Conservation (phyloP, 2,888 invertebrate genomes). For the Mythimna pallens region DNA sequence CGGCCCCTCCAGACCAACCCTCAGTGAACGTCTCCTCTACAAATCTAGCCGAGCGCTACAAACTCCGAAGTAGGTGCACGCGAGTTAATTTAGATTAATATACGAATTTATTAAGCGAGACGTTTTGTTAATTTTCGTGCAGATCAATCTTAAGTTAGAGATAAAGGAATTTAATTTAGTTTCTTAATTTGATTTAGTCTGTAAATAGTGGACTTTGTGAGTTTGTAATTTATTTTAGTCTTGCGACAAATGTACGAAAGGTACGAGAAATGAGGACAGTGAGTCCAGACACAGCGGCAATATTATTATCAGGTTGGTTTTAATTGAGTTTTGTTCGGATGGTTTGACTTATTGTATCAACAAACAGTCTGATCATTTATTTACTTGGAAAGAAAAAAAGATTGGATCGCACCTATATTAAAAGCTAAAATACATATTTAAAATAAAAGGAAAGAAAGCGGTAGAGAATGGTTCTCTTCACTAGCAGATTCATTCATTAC, state of each 20-base stretch:
- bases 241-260: neutral
- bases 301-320: neutral
- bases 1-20: neutral
- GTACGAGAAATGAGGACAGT: neutral
- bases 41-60: neutral
- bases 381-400: neutral
- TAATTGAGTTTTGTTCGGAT: neutral
- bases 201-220: slow-evolving; percentile 12
- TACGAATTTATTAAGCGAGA: slow-evolving; percentile 40
- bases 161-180: slow-evolving; percentile 39
- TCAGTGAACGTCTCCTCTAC: slow-evolving; percentile 3
- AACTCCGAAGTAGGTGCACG: neutral
- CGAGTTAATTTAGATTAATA: slow-evolving; percentile 54
- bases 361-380: neutral
- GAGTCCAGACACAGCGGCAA: neutral
- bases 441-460: neutral
- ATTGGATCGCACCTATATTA: neutral
- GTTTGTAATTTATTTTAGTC: slow-evolving; percentile 1
- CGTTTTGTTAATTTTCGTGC: slow-evolving; percentile 44
- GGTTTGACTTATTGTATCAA: neutral
- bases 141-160: slow-evolving; percentile 41
- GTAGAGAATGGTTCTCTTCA: neutral
- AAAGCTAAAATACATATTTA: neutral
- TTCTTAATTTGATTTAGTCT: slow-evolving; percentile 41
- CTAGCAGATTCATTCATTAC: neutral